phyloP scores from a whole-genome alignment of 2,113 vertebrate species.

The Seriola quinqueradiata region DNA sequence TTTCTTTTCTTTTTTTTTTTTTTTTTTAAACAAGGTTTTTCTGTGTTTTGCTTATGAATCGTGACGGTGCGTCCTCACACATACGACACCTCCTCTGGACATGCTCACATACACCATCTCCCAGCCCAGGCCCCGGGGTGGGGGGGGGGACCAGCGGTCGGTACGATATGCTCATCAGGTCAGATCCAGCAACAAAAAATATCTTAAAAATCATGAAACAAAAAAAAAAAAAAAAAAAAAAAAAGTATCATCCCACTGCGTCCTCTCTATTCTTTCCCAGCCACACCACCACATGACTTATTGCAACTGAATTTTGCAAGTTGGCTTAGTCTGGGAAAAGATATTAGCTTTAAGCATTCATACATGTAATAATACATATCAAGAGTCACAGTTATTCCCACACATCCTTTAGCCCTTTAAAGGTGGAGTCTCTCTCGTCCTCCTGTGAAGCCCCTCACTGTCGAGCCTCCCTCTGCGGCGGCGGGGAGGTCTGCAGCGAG shows the following conservation, averaged over 20 bases:
- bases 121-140: constrained; percentile 5
- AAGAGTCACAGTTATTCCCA: constrained; percentile 79
- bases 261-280: constrained; percentile 52
- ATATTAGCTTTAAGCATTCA: constrained; percentile 75
- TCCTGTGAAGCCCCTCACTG: constrained; percentile 48
- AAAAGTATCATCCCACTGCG: constrained; percentile 81
- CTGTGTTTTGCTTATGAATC: constrained; percentile 68
- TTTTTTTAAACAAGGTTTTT: constrained; percentile 54
- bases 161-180: constrained; percentile 28
- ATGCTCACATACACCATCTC: constrained; percentile 22
- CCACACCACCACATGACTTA: constrained; percentile 73
- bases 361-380: constrained; percentile 73
- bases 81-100: constrained; percentile 49
- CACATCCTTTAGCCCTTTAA: constrained; percentile 87
- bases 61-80: constrained; percentile 45
- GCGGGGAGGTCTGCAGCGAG: constrained; percentile 53
- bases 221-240: constrained; percentile 32
- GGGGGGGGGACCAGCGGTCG: neutral
- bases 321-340: constrained; percentile 76
- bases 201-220: constrained; percentile 3
- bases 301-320: constrained; percentile 81
- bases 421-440: constrained; percentile 73
- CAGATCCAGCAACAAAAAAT: constrained; percentile 45
- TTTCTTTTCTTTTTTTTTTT: constrained; percentile 22
- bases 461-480: constrained; percentile 44